Conservation (phyloP, 2,797 vertebrate genomes). For the Columba guinea region DNA sequence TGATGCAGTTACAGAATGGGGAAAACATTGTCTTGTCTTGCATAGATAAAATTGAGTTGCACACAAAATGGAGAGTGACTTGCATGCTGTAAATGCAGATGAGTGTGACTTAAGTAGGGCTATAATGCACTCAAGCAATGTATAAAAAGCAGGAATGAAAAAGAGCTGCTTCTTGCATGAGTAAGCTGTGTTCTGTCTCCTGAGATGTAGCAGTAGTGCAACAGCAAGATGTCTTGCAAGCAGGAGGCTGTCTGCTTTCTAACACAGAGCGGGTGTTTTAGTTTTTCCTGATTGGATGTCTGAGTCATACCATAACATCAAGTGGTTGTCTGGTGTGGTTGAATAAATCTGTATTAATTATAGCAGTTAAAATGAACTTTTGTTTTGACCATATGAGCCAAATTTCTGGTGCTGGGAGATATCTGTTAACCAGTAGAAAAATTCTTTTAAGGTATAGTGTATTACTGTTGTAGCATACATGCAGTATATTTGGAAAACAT, state of each 20-base stretch:
- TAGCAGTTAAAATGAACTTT: neutral
- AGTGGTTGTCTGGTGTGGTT: neutral
- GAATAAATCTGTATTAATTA: constrained; percentile 25
- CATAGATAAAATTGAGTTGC: neutral
- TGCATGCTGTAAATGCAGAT: neutral
- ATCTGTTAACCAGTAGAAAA: neutral
- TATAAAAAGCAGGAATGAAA: neutral
- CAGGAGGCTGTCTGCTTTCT: neutral
- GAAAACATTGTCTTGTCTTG: neutral
- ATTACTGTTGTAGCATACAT: neutral
- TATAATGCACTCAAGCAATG: neutral
- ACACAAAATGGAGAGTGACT: neutral
- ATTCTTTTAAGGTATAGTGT: neutral
- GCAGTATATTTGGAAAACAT: neutral
- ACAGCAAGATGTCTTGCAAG: neutral
- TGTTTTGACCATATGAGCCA: neutral
- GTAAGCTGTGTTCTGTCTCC: constrained; percentile 3
- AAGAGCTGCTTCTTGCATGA: neutral
- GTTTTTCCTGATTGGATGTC: constrained; percentile 16
- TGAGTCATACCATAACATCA: constrained; percentile 31
- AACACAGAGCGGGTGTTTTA: neutral
- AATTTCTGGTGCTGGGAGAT: neutral
- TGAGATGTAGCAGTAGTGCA: neutral
- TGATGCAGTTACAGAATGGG: neutral
- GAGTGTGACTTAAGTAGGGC: neutral